A percentile compares a stretch with the other conserved stretches of the same genome.
Evolutionary conservation across 2,888 invertebrate genomes (phyloP).

Genomic region (Tortricodes alternella): DNA sequence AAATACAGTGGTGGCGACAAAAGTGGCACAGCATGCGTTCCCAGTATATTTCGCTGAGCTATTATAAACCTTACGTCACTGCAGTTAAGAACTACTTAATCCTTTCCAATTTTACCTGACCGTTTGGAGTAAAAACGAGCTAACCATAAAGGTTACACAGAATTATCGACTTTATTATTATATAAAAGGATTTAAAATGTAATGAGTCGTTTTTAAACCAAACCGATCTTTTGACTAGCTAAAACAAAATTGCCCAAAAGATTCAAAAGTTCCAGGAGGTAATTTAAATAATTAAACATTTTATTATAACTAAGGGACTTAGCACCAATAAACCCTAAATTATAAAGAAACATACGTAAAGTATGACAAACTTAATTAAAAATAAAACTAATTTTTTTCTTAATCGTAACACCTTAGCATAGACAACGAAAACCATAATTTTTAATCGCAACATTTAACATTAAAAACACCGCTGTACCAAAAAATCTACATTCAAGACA

Average conservation of each 20-base stretch:
- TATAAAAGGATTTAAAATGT: background rate
- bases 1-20: background rate
- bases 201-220: slow-evolving; percentile 3
- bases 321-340: slow-evolving; percentile 22
- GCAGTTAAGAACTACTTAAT: background rate
- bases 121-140: background rate
- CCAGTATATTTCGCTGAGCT: background rate
- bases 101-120: background rate
- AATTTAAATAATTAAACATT: slow-evolving; percentile 11
- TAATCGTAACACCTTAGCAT: slow-evolving; percentile 30
- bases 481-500: slow-evolving; percentile 19
- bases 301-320: slow-evolving; percentile 17
- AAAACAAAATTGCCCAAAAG: slow-evolving; percentile 12
- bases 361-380: slow-evolving; percentile 26
- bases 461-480: slow-evolving; percentile 28
- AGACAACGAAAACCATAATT: slow-evolving; percentile 28
- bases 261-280: background rate
- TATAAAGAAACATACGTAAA: slow-evolving; percentile 28
- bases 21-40: background rate
- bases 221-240: slow-evolving; percentile 24
- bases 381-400: slow-evolving; percentile 16
- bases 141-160: too few relatives aligned
- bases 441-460: slow-evolving; percentile 26
- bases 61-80: background rate
- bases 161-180: background rate